These are phyloP conservation scores for Nephrotoma guestfalica DNA, from an alignment of 2,888 invertebrate species.

Conservation along the genomic window DNA sequence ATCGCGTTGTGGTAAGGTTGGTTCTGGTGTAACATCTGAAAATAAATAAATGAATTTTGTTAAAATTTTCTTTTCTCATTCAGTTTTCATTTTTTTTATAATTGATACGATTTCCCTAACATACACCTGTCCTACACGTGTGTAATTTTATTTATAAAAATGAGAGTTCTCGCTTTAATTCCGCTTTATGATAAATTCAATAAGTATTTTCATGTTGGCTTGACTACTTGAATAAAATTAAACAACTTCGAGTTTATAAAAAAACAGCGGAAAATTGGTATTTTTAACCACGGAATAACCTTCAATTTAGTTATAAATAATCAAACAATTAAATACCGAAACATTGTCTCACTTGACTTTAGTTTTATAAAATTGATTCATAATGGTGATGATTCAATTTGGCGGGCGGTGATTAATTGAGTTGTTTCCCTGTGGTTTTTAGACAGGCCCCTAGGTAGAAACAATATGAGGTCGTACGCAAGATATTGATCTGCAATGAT, in stretches of 20 bases:
- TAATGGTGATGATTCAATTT: neutral
- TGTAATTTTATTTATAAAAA: neutral
- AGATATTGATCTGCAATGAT: no score
- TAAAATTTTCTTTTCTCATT: neutral
- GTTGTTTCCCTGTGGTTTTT: no score
- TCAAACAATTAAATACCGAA: neutral
- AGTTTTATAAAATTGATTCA: neutral
- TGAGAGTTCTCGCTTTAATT: neutral
- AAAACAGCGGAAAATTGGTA: neutral
- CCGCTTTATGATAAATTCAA: neutral
- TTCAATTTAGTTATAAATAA: neutral
- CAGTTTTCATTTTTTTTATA: neutral
- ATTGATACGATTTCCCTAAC: neutral
- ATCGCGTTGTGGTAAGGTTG: constrained; percentile 78
- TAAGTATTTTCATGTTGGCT: neutral
- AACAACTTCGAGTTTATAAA: neutral
- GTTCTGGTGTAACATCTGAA: constrained; percentile 57
- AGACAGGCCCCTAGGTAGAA: no score
- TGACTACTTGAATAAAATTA: neutral
- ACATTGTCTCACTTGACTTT: neutral
- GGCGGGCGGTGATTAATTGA: neutral
- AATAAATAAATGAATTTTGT: constrained; percentile 21
- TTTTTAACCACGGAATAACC: neutral
- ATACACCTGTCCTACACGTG: neutral
- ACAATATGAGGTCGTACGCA: no score